Conservation (phyloP, 2,888 invertebrate species). For the Creontiades dilutus region DNA sequence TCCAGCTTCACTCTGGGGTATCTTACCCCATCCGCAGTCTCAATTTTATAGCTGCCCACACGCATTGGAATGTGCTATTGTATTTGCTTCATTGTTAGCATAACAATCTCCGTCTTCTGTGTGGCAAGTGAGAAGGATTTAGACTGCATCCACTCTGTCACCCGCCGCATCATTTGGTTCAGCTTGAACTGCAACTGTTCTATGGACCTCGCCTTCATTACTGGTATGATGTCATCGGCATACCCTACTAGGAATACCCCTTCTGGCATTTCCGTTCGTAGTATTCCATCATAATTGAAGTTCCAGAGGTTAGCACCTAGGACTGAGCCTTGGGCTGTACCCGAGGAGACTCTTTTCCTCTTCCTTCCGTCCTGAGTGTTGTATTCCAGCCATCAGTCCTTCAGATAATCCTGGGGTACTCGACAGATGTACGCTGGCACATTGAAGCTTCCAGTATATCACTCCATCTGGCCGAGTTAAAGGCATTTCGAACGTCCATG, state of each 20-base stretch:
- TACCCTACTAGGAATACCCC: conserved; percentile 55
- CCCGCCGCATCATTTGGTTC: conserved; percentile 62
- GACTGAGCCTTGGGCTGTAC: conserved; percentile 74
- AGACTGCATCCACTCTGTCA: conserved; percentile 73
- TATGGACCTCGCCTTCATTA: background rate
- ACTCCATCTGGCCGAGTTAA: no score
- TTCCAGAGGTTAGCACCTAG: conserved; percentile 74
- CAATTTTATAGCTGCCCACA: conserved; percentile 66
- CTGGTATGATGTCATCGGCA: conserved; percentile 56
- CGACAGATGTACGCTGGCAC: conserved; percentile 73
- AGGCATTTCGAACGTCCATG: no score
- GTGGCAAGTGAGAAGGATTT: conserved; percentile 73
- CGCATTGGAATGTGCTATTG: conserved; percentile 46
- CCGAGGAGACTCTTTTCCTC: conserved; percentile 69
- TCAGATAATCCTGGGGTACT: conserved; percentile 74
- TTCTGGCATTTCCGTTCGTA: conserved; percentile 70
- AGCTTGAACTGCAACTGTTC: conserved; percentile 67
- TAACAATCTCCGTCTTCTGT: conserved; percentile 74
- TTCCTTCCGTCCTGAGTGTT: background rate
- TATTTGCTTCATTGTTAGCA: conserved; percentile 73
- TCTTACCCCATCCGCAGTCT: conserved; percentile 24
- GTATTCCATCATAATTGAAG: conserved; percentile 74
- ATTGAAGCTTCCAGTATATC: background rate
- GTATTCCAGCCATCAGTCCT: conserved; percentile 50
- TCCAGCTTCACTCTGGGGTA: conserved; percentile 46